A percentile compares a stretch with the other conserved stretches of the same genome.
These are phyloP conservation scores for Acronicta alni DNA, from an alignment of 2,888 invertebrate species.

Conservation along the genomic window DNA sequence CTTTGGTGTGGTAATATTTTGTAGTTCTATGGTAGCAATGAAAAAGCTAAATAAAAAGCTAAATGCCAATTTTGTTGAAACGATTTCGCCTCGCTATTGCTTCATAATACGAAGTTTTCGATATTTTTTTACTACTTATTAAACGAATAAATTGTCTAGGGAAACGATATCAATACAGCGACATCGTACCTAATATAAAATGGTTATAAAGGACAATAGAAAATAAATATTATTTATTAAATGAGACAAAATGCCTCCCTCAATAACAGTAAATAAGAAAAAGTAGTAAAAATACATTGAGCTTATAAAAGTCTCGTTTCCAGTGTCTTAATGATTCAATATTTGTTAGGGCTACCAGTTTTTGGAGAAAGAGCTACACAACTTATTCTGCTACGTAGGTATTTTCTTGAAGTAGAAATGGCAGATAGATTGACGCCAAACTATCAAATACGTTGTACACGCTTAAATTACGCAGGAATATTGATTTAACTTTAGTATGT, in stretches of 20 bases:
- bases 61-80: too few relatives aligned
- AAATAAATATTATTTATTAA: slow-evolving; percentile 30
- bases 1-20: background rate
- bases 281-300: slow-evolving; percentile 32
- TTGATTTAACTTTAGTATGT: too few relatives aligned
- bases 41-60: too few relatives aligned
- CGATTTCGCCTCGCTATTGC: too few relatives aligned
- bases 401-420: background rate
- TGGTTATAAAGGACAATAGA: slow-evolving; percentile 14
- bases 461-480: background rate
- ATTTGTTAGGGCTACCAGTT: slow-evolving; percentile 11
- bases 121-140: too few relatives aligned
- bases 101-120: too few relatives aligned
- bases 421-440: too few relatives aligned
- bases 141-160: too few relatives aligned
- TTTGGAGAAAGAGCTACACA: background rate
- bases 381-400: background rate
- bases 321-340: slow-evolving; percentile 26
- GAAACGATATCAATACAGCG: too few relatives aligned
- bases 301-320: slow-evolving; percentile 30
- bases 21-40: background rate
- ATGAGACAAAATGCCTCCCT: slow-evolving; percentile 19
- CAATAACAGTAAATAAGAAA: slow-evolving; percentile 19
- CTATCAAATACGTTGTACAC: too few relatives aligned
- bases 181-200: slow-evolving; percentile 18